Conservation (phyloP, 2,888 invertebrate genomes). For the Ectemnius continuus region DNA sequence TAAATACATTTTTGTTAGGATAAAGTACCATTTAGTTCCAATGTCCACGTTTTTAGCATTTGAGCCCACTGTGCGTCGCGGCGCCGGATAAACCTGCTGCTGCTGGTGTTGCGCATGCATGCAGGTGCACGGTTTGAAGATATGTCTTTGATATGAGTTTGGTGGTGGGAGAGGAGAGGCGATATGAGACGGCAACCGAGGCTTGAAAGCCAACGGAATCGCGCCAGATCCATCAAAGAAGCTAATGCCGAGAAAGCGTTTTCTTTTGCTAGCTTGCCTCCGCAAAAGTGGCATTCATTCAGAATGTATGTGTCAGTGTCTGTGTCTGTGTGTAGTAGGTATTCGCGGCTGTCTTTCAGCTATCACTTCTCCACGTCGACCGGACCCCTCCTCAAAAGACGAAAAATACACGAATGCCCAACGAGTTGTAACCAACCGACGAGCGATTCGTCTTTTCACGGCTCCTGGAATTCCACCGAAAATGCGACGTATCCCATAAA, state of each 20-base stretch:
- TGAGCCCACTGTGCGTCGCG: no score
- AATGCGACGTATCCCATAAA: no score
- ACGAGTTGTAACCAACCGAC: constrained; percentile 26
- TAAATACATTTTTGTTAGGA: no score
- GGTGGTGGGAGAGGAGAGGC: constrained; percentile 24
- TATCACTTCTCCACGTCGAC: constrained; percentile 43
- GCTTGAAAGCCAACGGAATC: constrained; percentile 31
- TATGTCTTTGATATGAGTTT: constrained; percentile 17
- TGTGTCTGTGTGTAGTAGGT: not conserved
- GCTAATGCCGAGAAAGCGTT: constrained; percentile 34
- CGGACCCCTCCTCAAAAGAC: constrained; percentile 14
- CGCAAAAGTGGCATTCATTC: constrained; percentile 50
- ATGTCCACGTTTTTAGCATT: no score
- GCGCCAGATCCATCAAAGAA: constrained; percentile 33
- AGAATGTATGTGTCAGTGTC: constrained; percentile 35
- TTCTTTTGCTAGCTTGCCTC: constrained; percentile 34
- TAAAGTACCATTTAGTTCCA: no score
- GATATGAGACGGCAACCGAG: constrained; percentile 22
- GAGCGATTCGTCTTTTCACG: constrained; percentile 38
- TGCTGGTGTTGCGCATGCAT: constrained; percentile 1
- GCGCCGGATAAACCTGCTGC: constrained; percentile 20
- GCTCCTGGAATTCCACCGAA: no score
- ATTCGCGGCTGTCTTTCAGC: constrained; percentile 46
- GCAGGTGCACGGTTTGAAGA: no score
- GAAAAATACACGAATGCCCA: constrained; percentile 36